phyloP scores from a whole-genome alignment of 2,888 invertebrate genomes.

The Heliconius ethilla region DNA sequence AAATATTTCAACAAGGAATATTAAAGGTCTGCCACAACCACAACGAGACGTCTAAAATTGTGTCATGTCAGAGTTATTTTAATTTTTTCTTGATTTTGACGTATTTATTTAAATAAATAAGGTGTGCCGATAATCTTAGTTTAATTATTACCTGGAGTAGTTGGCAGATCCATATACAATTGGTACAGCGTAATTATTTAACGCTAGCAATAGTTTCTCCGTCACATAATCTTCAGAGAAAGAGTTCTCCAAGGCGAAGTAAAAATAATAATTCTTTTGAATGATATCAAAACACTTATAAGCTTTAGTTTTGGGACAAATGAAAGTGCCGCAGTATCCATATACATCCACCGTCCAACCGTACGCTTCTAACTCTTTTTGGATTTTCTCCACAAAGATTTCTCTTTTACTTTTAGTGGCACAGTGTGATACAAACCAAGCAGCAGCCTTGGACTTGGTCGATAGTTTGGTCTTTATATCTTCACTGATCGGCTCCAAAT shows the following conservation, averaged over 20 bases:
- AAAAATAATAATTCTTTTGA: slow-evolving; percentile 59
- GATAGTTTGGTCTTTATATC: slow-evolving; percentile 45
- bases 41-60: background rate
- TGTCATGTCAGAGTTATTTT: background rate
- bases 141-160: slow-evolving; percentile 76
- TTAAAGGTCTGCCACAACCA: no score
- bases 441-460: slow-evolving; percentile 50
- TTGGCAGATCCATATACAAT: slow-evolving; percentile 84
- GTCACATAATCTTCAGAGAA: slow-evolving; percentile 59
- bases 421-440: slow-evolving; percentile 56
- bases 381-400: slow-evolving; percentile 42
- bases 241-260: slow-evolving; percentile 56
- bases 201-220: slow-evolving; percentile 59
- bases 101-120: background rate
- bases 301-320: slow-evolving; percentile 43
- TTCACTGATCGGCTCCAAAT: slow-evolving; percentile 45
- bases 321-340: slow-evolving; percentile 49
- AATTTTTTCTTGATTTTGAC: background rate
- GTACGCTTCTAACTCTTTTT: slow-evolving; percentile 43
- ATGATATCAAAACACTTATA: slow-evolving; percentile 50
- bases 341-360: slow-evolving; percentile 49
- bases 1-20: no score
- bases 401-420: slow-evolving; percentile 45
- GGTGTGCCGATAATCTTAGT: background rate
- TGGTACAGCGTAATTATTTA: slow-evolving; percentile 82